Evolutionary conservation across 1,140 invertebrate genomes (phyloP).

Genomic region (Aphidius ervi): DNA sequence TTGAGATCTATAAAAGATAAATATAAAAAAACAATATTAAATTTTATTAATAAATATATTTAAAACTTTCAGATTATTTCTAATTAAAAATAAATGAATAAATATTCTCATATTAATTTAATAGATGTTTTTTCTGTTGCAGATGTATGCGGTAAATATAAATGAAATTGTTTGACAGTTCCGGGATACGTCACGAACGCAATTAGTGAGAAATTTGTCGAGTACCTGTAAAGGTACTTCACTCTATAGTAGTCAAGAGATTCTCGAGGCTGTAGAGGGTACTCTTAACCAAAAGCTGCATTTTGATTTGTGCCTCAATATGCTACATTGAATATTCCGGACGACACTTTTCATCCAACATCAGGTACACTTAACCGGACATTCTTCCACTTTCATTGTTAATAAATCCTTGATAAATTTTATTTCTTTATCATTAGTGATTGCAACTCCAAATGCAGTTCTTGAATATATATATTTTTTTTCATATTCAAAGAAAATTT

Average conservation of each 20-base stretch:
- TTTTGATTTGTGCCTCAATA: conserved; percentile 49
- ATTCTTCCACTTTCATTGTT: neutral
- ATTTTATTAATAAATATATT: too few species aligned
- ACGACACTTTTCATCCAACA: conserved; percentile 26
- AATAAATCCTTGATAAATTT: conserved; percentile 1
- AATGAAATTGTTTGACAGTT: conserved; percentile 38
- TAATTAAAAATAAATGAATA: too few species aligned
- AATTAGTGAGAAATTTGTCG: conserved; percentile 53
- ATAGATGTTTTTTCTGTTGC: too few species aligned
- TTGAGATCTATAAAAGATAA: too few species aligned
- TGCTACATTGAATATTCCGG: conserved; percentile 4
- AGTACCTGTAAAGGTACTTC: conserved; percentile 42
- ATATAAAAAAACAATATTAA: too few species aligned
- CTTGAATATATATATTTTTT: too few species aligned
- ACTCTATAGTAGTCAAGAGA: conserved; percentile 44
- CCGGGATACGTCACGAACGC: conserved; percentile 49
- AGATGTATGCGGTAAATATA: too few species aligned
- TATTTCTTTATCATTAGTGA: too few species aligned
- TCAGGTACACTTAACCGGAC: conserved; percentile 14
- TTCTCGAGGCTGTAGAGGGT: conserved; percentile 39
- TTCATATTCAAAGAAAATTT: too few species aligned
- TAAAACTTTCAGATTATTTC: too few species aligned
- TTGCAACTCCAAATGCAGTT: too few species aligned
- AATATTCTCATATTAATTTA: too few species aligned
- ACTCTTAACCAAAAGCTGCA: conserved; percentile 42